These are phyloP conservation scores for Chironomus striatipennis DNA, from an alignment of 1,140 invertebrate genomes.

Conservation along the genomic window DNA sequence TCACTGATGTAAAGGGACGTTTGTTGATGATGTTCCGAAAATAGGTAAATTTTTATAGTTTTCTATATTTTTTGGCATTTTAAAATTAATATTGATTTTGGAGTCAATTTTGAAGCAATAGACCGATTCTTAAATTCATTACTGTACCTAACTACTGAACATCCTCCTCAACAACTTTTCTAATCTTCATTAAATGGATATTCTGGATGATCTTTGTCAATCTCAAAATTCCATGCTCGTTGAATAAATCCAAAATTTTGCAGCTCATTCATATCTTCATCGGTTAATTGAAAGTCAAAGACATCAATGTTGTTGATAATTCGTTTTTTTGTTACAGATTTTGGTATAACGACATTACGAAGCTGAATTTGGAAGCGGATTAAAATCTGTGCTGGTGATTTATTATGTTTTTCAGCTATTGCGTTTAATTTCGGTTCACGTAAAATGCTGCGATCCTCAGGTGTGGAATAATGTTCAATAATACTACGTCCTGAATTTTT, in stretches of 20 bases:
- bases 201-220: conserved; percentile 39
- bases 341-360: conserved; percentile 68
- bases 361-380: conserved; percentile 50
- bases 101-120: too few relatives aligned
- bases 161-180: too few relatives aligned
- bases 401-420: conserved; percentile 53
- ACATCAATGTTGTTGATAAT: conserved; percentile 62
- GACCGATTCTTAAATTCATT: too few relatives aligned
- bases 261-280: conserved; percentile 46
- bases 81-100: too few relatives aligned
- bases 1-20: too few relatives aligned
- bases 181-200: conserved; percentile 41
- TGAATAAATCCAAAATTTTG: conserved; percentile 47
- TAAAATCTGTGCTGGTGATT: conserved; percentile 56
- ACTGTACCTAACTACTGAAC: too few relatives aligned
- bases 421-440: conserved; percentile 49
- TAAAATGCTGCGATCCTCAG: conserved; percentile 55
- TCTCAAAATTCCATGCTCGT: conserved; percentile 42
- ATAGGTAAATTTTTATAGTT: too few relatives aligned
- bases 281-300: conserved; percentile 60
- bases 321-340: conserved; percentile 59
- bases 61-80: too few relatives aligned
- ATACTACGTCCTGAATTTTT: too few relatives aligned
- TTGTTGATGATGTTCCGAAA: too few relatives aligned
- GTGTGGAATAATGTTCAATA: conserved; percentile 49